Conservation (phyloP, 2,888 invertebrate genomes). For the Spatulosminthurus flaviceps region DNA sequence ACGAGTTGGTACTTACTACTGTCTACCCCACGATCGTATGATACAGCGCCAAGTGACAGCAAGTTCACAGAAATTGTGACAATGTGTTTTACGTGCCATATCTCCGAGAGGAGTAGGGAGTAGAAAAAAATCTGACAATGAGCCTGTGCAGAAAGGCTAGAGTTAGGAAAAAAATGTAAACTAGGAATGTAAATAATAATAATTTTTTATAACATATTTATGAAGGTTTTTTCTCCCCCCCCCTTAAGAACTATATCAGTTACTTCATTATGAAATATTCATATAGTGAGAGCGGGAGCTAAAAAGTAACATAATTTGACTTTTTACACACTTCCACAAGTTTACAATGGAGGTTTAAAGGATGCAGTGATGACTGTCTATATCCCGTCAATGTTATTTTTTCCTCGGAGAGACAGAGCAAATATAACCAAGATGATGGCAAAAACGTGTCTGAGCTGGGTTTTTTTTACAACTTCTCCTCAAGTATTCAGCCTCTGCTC, state of each 20-base stretch:
- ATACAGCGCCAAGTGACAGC: not conserved
- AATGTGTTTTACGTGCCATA: not conserved
- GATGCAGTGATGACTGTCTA: slow-evolving; percentile 26
- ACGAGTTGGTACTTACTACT: not conserved
- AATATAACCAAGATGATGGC: slow-evolving; percentile 44
- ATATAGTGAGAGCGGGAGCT: not conserved
- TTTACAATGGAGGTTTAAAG: slow-evolving; percentile 24
- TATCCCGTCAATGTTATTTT: slow-evolving; percentile 40
- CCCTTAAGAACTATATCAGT: too few species aligned
- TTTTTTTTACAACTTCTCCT: slow-evolving; percentile 28
- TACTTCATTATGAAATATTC: not conserved
- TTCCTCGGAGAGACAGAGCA: slow-evolving; percentile 25
- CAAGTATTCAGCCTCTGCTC: slow-evolving; percentile 6
- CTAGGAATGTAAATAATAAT: slow-evolving; percentile 8
- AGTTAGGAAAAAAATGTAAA: not conserved
- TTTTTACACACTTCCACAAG: not conserved
- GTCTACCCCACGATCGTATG: not conserved
- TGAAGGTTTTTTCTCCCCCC: not conserved
- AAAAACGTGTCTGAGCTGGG: slow-evolving; percentile 41
- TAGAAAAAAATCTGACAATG: not conserved
- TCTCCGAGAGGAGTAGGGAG: not conserved
- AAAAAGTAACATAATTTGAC: too few species aligned
- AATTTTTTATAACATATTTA: slow-evolving; percentile 7
- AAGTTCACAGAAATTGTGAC: slow-evolving; percentile 12
- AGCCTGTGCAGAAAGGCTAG: not conserved